Percentiles rank a stretch among this genome's conserved stretches.
Evolutionary conservation across 2,113 vertebrate species (phyloP).

Genomic region (Hyperopisus bebe): DNA sequence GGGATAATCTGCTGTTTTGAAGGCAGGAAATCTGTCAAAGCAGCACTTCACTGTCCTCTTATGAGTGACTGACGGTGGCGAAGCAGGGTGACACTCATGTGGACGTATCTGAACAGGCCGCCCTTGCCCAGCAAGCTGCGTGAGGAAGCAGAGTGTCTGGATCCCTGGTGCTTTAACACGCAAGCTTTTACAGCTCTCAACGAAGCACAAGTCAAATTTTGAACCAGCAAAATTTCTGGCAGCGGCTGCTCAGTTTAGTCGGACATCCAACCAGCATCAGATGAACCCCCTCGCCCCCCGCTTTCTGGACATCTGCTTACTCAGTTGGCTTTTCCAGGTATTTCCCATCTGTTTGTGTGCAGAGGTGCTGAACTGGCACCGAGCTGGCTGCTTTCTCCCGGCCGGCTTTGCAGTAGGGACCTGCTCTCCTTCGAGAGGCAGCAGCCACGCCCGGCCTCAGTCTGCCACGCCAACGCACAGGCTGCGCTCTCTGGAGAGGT

Average conservation of each 20-base stretch:
- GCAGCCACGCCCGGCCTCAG: neutral
- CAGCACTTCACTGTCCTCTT: neutral
- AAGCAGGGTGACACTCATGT: neutral
- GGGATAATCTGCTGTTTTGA: neutral
- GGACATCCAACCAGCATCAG: conserved; percentile 53
- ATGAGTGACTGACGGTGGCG: neutral
- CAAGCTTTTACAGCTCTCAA: neutral
- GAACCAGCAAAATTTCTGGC: conserved; percentile 36
- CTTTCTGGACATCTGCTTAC: conserved; percentile 41
- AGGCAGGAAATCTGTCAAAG: neutral
- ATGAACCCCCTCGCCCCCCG: conserved; percentile 29
- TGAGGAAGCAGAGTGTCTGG: neutral
- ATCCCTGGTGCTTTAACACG: neutral
- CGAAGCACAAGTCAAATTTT: neutral
- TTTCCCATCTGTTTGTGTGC: conserved; percentile 23
- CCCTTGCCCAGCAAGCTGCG: neutral
- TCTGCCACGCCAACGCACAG: neutral
- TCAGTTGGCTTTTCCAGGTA: conserved; percentile 34
- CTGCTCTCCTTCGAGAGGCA: neutral
- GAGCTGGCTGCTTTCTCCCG: neutral
- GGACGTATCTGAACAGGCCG: neutral
- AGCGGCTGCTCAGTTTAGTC: conserved; percentile 45
- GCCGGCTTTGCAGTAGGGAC: neutral
- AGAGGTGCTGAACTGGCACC: conserved; percentile 20
- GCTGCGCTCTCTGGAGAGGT: neutral